phyloP scores from a whole-genome alignment of 2,113 vertebrate genomes.

The Mixornis gularis region DNA sequence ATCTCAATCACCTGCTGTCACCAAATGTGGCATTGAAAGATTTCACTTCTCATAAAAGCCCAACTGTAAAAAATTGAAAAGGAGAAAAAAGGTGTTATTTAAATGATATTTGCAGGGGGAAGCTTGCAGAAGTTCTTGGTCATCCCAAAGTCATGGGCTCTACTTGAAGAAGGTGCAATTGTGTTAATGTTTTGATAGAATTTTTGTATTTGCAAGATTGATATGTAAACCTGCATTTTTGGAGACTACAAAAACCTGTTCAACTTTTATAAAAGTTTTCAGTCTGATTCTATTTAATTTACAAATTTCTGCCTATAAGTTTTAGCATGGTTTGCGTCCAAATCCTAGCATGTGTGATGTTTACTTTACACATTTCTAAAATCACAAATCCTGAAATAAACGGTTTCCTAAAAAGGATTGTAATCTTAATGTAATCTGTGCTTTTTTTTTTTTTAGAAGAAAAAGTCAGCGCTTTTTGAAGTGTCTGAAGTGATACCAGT shows the following conservation, averaged over 20 bases:
- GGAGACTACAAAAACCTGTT: background rate
- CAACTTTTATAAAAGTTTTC: background rate
- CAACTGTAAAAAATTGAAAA: background rate
- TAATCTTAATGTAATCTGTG: background rate
- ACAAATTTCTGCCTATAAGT: background rate
- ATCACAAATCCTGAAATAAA: background rate
- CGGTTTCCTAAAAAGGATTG: background rate
- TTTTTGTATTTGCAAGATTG: background rate
- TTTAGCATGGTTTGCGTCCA: background rate
- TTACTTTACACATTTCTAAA: background rate
- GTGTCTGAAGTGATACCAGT: slow-evolving; percentile 98
- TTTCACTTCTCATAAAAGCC: background rate
- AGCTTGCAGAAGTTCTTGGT: background rate
- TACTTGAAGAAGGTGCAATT: background rate
- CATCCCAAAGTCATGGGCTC: background rate
- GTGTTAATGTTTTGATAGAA: background rate
- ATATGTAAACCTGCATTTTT: background rate
- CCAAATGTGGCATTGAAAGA: background rate
- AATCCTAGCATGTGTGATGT: background rate
- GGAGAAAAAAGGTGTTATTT: background rate
- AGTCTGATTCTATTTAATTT: background rate
- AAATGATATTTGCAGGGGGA: background rate
- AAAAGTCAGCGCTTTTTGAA: slow-evolving; percentile 98
- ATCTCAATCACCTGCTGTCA: background rate
- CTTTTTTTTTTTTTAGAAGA: slow-evolving; percentile 76